Evolutionary conservation across 2,113 vertebrate genomes (phyloP).

Genomic region (Pelecanoides urinatrix): DNA sequence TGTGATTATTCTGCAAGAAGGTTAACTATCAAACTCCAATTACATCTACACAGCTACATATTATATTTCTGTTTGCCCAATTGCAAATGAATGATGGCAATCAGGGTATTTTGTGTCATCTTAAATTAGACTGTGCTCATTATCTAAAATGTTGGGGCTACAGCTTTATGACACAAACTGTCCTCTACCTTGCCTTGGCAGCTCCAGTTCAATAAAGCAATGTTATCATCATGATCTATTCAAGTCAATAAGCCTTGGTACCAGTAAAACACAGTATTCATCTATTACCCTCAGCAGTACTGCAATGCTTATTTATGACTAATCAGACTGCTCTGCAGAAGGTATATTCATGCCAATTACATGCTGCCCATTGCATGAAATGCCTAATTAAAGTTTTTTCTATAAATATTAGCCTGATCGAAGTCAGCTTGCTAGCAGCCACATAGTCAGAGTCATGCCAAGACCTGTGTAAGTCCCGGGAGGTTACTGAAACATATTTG

Average conservation of each 20-base stretch:
- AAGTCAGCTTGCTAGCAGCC: not conserved
- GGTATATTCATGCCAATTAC: not conserved
- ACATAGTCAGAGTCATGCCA: not conserved
- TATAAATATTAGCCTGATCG: not conserved
- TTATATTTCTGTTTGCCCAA: not conserved
- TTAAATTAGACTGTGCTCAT: not conserved
- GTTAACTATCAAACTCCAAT: not conserved
- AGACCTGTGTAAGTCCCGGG: not conserved
- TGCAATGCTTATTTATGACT: not conserved
- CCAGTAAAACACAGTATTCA: not conserved
- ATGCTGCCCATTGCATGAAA: not conserved
- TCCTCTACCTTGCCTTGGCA: not conserved
- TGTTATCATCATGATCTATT: not conserved
- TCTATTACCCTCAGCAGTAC: not conserved
- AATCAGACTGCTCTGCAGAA: not conserved
- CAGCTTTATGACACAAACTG: not conserved
- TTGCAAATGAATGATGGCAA: not conserved
- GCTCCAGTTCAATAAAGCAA: not conserved
- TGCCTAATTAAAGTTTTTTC: slow-evolving; percentile 17
- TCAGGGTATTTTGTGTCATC: not conserved
- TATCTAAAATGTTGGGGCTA: not conserved
- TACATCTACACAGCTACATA: not conserved
- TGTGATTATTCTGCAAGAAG: not conserved
- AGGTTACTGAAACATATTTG: not conserved
- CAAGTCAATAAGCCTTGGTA: not conserved